These are phyloP conservation scores for Byasa hedistus DNA, from an alignment of 2,888 invertebrate species.

Conservation along the genomic window DNA sequence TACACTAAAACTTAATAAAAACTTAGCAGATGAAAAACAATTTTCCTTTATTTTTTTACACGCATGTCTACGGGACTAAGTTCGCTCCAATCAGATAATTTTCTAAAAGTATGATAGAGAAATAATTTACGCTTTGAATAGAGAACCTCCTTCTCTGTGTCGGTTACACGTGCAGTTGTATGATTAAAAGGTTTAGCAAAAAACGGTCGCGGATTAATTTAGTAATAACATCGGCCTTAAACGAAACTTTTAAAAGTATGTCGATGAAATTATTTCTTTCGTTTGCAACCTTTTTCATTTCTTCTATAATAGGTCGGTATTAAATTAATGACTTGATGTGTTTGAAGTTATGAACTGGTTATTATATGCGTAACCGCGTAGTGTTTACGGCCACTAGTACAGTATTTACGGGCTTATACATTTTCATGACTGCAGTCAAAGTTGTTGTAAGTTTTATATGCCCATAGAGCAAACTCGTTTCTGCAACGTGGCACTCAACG, in stretches of 20 bases:
- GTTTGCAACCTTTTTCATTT: background rate
- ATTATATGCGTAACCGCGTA: background rate
- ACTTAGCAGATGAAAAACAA: too few relatives aligned
- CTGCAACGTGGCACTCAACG: constrained; percentile 15
- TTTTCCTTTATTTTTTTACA: too few relatives aligned
- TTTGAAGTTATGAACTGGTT: background rate
- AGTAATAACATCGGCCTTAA: background rate
- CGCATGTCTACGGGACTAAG: too few relatives aligned
- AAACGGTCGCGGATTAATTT: too few relatives aligned
- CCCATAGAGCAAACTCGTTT: constrained; percentile 17
- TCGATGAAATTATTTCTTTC: background rate
- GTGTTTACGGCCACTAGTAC: background rate
- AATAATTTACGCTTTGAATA: too few relatives aligned
- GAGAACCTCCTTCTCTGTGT: too few relatives aligned
- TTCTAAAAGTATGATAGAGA: too few relatives aligned
- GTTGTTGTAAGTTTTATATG: constrained; percentile 24
- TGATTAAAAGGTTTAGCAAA: too few relatives aligned
- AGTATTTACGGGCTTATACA: constrained; percentile 1
- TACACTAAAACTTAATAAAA: too few relatives aligned
- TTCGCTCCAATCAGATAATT: too few relatives aligned
- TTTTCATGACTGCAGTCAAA: constrained; percentile 11
- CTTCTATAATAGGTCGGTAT: background rate
- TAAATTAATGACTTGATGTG: too few relatives aligned
- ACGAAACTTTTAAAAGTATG: background rate
- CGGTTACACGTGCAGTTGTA: too few relatives aligned